Evolutionary conservation across 2,113 vertebrate species (phyloP), one percentile per base, ranked within the genome.

Genomic region (Dasyprocta punctata): DNA sequence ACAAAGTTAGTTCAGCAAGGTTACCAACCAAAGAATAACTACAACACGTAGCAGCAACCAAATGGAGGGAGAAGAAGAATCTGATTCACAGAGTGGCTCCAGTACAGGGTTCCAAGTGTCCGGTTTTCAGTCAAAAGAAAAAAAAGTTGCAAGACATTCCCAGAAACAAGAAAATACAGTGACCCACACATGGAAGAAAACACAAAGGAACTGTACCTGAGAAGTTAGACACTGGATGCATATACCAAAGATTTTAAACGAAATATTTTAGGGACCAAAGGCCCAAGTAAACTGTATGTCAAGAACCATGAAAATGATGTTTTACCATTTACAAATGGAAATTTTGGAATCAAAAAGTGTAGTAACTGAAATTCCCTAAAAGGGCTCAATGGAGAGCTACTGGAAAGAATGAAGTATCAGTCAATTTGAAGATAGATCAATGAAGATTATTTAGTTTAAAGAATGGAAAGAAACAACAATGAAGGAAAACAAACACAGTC

Each of bases 11-110:
- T 63, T 63, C 26, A n/a, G 52, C 60, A 84, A 71, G 8, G 4
- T 44, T n/a, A 82, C 36, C 49, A 81, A n/a, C 24, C 47, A 49
- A 73, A 49, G 17, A 61, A 13, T 7, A 49, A 58, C n/a, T 1
- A 30, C 8, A 38, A 0, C 41, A 60, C 6, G 26, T 1, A 56
- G 67, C 24, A 58, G 12, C 9, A 19, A 33, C 3, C 54, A n/a
- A 11, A 56, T 1, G 12, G 16, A 38, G 22, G 13, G 5, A 17
- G 33, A n/a, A 0, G 22, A n/a, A 36, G 3, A 71, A 13, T n/a
- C 28, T 52, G 41, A 24, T 16, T 78, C 22, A 61, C 11, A 33
- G 44, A 52, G 69, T 3, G 8, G 36, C 33, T 47, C 36, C 8
- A 26, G 11, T 22, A 1, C 8, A 28, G 22, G 20, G 20, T 9